phyloP scores from a whole-genome alignment of 2,797 vertebrate genomes.

The Limnodromus scolopaceus region DNA sequence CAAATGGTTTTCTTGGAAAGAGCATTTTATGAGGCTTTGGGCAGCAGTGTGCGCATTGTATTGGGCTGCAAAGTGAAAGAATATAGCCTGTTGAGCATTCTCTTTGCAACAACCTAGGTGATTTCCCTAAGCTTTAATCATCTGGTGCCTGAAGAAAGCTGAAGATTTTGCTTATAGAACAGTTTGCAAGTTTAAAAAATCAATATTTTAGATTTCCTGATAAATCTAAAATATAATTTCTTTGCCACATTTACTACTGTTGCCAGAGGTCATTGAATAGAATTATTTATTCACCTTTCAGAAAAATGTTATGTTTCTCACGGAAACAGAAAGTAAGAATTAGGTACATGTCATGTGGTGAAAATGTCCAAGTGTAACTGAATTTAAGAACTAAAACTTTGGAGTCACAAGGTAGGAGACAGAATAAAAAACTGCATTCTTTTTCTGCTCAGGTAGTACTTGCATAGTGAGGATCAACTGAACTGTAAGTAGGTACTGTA shows the following conservation, averaged over 20 bases:
- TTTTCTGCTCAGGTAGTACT: not conserved
- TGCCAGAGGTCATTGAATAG: not conserved
- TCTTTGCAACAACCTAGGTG: not conserved
- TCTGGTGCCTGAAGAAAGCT: not conserved
- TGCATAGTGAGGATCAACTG: not conserved
- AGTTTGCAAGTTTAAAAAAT: not conserved
- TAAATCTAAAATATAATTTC: not conserved
- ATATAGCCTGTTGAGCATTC: not conserved
- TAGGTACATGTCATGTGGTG: not conserved
- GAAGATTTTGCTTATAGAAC: not conserved
- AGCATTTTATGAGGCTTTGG: slow-evolving; percentile 3
- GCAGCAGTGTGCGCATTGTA: not conserved
- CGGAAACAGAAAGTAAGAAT: not conserved
- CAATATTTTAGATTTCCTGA: not conserved
- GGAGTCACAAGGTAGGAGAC: not conserved
- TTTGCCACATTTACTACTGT: not conserved
- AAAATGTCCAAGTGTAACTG: not conserved
- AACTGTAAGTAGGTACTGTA: not conserved
- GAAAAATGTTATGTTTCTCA: not conserved
- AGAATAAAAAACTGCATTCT: not conserved
- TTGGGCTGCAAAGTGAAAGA: not conserved
- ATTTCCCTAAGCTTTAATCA: not conserved
- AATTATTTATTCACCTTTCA: not conserved
- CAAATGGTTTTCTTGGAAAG: not conserved
- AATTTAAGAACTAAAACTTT: not conserved